Base-by-base conservation (phyloP, 1,140 invertebrate genomes). In the Tetraneura akinire region DNA sequence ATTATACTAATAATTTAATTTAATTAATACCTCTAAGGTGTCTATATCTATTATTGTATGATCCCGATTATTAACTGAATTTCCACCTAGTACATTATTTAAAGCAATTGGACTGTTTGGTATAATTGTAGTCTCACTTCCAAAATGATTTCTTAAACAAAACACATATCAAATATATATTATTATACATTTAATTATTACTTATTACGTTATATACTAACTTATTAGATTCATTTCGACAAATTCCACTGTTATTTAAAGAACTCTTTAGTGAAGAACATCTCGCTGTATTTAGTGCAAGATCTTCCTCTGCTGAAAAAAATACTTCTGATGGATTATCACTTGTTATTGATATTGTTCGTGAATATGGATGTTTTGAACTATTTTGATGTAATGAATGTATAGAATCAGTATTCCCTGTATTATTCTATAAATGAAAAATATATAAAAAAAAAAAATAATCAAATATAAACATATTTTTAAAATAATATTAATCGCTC, bases 301-400 rank as follows among this genome's bases (percentile, higher is more conserved):
- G 89, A 83, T 95, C 93, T 86, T 96, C 94, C 85, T 96, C 94
- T 0, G 94, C 94, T 0, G 94, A 96, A 83, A 94, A 96, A 86
- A 95, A 96, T 32, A 92, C 91, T 86, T 96, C 94, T 0, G 93
- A 94, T 83, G 94, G 93, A 86, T 95, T 94, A 85, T 95, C 94
- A 80, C 93, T 94, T 2, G 92, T 94, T 84, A 95, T 91, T 0
- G 94, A 95, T 82, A 94, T 90, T 1, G 94, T 94, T 82, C 94
- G 87, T 86, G 74, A 92, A 2, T 78, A 81, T 8, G 80, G 68
- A 37, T 70, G 80, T 71, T 73, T 60, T n/a, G 62, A 49, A 73
- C 66, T 73, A 0, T 29, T 70, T 10, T 71, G 51, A 16, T 81
- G 51, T 14, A 81, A 76, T 11, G 74, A 78, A 32, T 76, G 51